Evolutionary conservation across 1,140 invertebrate genomes (phyloP), one percentile per base, ranked within the genome.

Genomic region (Brachionus sp.): DNA sequence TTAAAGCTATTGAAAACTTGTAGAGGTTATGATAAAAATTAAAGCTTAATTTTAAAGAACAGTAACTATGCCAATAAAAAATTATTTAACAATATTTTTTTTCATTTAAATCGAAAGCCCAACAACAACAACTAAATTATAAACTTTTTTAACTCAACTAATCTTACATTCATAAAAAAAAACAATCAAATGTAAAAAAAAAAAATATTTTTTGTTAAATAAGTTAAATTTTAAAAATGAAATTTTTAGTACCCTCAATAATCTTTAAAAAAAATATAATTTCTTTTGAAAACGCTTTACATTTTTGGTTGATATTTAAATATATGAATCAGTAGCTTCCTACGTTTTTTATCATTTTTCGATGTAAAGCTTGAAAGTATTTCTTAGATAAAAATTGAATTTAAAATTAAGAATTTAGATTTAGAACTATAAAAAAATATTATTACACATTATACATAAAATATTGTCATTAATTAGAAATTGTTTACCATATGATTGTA

Each of bases 31-130:
- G 16, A 19, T 57, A 70, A 70, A 70, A 19, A 16, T 19, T 13
- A 23, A 46, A 46, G 29, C 23, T 75, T 75, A 75, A 75, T 46
- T 73, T 39, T 6, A 44, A 39, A 70, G 37, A 39, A 70, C 66
- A 70, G 70, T 75, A 75, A 46, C 70, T 75, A 75, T 75, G 70
- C 70, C 70, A 75, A 75, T 75, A 10, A 29, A 16, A 50, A 73
- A 39, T 37, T 12, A 37, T 39, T 70, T 39, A 39, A 70, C 16
- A 19, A 19, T 70, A 39, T 39, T 6, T 70, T 70, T 37, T 70
- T 70, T 39, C n/a, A 70, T 23, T 23, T 39, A 39, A 19, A 37
- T 37, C 16, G 37, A 37, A 70, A 39, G 37, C 33, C 66, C 66
- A 39, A 16, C 66, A 39, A 16, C 66, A 39, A 35, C 35, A 57